A percentile compares a stretch with the other conserved stretches of the same genome.
phyloP scores from a whole-genome alignment of 64 coral and sea anemone genomes.

The Montipora capricornis region DNA sequence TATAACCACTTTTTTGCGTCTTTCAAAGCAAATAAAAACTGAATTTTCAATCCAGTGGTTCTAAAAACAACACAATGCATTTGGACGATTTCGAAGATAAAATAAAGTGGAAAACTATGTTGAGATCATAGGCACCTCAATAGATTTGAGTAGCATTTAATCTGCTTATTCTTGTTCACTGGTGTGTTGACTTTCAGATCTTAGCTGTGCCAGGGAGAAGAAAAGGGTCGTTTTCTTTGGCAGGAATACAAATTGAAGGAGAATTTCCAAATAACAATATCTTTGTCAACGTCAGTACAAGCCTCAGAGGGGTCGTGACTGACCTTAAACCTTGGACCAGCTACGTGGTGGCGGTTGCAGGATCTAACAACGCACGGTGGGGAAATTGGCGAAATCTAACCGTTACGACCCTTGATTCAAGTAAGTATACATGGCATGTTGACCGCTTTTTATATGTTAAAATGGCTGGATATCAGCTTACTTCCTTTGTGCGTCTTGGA shows the following conservation, averaged over 20 bases:
- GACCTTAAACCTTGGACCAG: neutral
- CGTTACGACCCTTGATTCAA: constrained; percentile 10
- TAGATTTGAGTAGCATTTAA: too few species aligned
- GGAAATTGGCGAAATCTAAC: neutral
- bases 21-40: too few species aligned
- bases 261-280: neutral
- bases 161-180: neutral
- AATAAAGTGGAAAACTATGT: too few species aligned
- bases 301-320: neutral
- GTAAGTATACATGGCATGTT: neutral
- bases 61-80: too few species aligned
- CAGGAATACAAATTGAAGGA: too few species aligned
- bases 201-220: neutral
- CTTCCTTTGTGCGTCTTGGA: too few species aligned
- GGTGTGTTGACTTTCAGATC: neutral
- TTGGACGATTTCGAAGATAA: too few species aligned
- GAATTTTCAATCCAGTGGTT: too few species aligned
- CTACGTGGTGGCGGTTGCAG: neutral
- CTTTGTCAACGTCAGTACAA: neutral
- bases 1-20: too few species aligned
- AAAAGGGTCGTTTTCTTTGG: neutral
- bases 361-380: constrained; percentile 7
- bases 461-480: too few species aligned
- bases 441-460: too few species aligned
- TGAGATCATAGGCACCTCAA: too few species aligned